Conservation (phyloP, 2,888 invertebrate species). For the Drosophila koepferae region DNA sequence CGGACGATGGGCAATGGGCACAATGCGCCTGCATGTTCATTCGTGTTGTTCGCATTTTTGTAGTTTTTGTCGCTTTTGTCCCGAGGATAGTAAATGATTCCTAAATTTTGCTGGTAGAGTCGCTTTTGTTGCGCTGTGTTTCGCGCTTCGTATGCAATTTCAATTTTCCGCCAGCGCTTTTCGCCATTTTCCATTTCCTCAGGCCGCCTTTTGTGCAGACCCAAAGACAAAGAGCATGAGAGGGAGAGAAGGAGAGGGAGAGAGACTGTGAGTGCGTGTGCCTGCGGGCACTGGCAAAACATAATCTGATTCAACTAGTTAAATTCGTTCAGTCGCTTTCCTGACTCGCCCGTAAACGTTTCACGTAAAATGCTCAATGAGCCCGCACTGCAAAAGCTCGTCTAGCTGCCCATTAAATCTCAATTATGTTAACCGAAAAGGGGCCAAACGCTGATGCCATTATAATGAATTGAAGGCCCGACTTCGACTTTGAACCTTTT, state of each 20-base stretch:
- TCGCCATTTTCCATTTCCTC: conserved; percentile 53
- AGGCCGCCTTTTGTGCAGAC: conserved; percentile 37
- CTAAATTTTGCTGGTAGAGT: conserved; percentile 47
- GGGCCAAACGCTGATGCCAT: conserved; percentile 69
- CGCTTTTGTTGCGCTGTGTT: conserved; percentile 52
- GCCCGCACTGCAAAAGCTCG: conserved; percentile 54
- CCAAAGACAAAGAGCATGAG: conserved; percentile 15
- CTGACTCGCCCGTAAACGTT: conserved; percentile 8
- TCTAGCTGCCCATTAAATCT: conserved; percentile 69
- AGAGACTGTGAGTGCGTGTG: not conserved
- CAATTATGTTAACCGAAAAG: conserved; percentile 63
- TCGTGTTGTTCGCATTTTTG: conserved; percentile 23
- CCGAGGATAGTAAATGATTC: conserved; percentile 49
- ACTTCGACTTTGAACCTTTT: conserved; percentile 72
- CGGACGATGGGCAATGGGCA: conserved; percentile 18
- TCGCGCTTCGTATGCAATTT: conserved; percentile 67
- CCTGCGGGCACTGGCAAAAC: conserved; percentile 53
- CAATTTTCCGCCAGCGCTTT: conserved; percentile 79
- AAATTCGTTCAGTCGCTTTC: conserved; percentile 43
- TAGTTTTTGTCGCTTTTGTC: conserved; percentile 31
- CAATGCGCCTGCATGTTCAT: conserved; percentile 53
- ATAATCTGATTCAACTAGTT: conserved; percentile 63
- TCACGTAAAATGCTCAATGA: conserved; percentile 45
- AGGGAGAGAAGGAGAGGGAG: no score
- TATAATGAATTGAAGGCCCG: conserved; percentile 70